Percentiles rank a stretch among this genome's conserved stretches.
Evolutionary conservation across 1,140 invertebrate genomes (phyloP).

Genomic region (Steinernema feltiae): DNA sequence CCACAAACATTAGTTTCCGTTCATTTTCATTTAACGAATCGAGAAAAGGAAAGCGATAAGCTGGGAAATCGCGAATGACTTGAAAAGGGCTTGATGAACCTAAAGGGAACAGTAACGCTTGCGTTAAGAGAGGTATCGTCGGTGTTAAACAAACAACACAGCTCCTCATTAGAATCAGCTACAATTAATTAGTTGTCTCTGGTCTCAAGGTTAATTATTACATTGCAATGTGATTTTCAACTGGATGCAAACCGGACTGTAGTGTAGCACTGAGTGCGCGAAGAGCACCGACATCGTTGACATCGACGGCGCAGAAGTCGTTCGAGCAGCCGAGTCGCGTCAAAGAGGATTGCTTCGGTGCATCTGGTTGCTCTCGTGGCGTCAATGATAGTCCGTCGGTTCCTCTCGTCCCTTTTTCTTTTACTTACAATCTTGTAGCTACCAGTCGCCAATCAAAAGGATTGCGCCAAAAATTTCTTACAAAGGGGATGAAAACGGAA

Average conservation of each 20-base stretch:
- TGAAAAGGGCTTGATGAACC: too few relatives aligned
- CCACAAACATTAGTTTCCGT: too few relatives aligned
- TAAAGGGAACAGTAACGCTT: not conserved
- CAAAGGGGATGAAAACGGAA: not conserved
- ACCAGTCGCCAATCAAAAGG: not conserved
- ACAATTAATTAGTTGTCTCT: slow-evolving; percentile 15
- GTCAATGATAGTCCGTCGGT: not conserved
- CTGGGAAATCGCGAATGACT: too few relatives aligned
- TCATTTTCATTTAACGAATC: too few relatives aligned
- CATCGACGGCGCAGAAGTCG: not conserved
- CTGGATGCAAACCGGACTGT: not conserved
- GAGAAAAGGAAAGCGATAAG: too few relatives aligned
- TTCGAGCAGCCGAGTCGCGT: not conserved
- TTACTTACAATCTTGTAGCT: not conserved
- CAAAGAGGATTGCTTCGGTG: not conserved
- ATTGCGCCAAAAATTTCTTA: not conserved
- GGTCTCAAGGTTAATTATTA: slow-evolving; percentile 15
- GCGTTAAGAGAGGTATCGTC: not conserved
- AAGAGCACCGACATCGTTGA: not conserved
- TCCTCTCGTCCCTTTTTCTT: not conserved
- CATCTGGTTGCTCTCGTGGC: not conserved
- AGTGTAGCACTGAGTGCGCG: slow-evolving; percentile 4
- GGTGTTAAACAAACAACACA: slow-evolving; percentile 1
- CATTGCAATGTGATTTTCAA: slow-evolving; percentile 7
- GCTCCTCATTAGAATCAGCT: not conserved